These are phyloP conservation scores for Enteromius thamalakanensis DNA, from an alignment of 2,797 vertebrate species.

Conservation along the genomic window DNA sequence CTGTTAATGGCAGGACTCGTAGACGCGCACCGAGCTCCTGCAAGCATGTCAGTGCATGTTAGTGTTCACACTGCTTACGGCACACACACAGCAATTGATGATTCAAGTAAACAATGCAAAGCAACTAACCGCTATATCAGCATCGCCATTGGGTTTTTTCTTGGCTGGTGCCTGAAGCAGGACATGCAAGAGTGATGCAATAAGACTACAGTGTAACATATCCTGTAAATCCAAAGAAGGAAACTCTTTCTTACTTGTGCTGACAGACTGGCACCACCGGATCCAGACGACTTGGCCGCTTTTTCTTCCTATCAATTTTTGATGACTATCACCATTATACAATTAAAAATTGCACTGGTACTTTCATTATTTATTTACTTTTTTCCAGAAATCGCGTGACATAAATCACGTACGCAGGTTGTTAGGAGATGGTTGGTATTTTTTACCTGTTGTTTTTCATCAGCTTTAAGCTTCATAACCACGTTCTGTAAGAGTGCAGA, in stretches of 20 bases:
- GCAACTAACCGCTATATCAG: constrained; percentile 70
- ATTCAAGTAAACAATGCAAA: not conserved
- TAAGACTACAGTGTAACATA: not conserved
- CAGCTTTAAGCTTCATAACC: constrained; percentile 64
- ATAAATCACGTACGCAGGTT: not conserved
- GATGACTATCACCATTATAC: not conserved
- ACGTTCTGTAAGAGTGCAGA: constrained; percentile 60
- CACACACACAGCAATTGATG: not conserved
- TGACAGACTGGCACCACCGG: constrained; percentile 25
- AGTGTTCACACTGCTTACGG: constrained; percentile 11
- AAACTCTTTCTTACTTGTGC: constrained; percentile 28
- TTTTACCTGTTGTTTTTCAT: constrained; percentile 58
- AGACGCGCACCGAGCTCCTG: constrained; percentile 68
- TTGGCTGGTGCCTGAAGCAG: constrained; percentile 45
- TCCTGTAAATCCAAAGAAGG: not conserved
- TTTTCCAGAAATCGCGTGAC: not conserved
- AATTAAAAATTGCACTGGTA: not conserved
- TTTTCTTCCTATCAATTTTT: constrained; percentile 42
- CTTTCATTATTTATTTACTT: not conserved
- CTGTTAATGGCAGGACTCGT: constrained; percentile 68
- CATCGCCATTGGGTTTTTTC: constrained; percentile 63
- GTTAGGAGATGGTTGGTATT: not conserved
- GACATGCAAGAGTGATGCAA: constrained; percentile 6
- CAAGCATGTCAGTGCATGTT: constrained; percentile 36
- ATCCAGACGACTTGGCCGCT: constrained; percentile 21